Percentiles rank a stretch among this genome's conserved stretches.
These are phyloP conservation scores for Benitochromis conjunctus DNA, from an alignment of 2,113 vertebrate species.

Conservation along the genomic window DNA sequence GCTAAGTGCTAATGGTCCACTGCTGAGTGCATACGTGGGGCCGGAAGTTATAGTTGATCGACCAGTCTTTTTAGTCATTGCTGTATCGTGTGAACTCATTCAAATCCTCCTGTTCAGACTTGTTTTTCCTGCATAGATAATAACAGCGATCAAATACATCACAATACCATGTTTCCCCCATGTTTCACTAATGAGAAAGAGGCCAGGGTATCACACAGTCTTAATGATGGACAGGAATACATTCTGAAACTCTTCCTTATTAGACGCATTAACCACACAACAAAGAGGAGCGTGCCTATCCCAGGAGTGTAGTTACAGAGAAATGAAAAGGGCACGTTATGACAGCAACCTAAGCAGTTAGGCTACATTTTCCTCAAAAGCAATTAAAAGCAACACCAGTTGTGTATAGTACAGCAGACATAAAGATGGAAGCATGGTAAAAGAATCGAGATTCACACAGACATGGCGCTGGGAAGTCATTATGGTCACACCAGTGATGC, in stretches of 20 bases:
- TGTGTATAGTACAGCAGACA: not conserved
- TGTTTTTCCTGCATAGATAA: not conserved
- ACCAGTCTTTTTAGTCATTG: not conserved
- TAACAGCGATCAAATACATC: not conserved
- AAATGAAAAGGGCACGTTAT: not conserved
- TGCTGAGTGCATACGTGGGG: not conserved
- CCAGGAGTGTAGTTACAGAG: not conserved
- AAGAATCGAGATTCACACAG: not conserved
- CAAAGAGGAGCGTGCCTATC: not conserved
- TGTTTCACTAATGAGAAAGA: constrained; percentile 34
- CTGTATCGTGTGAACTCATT: not conserved
- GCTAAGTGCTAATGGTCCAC: not conserved
- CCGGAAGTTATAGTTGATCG: not conserved
- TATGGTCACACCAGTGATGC: not conserved
- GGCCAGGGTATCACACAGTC: constrained; percentile 29
- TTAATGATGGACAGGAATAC: constrained; percentile 19
- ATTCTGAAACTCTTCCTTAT: constrained; percentile 5
- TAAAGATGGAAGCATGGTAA: not conserved
- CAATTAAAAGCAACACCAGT: not conserved
- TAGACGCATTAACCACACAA: constrained; percentile 4
- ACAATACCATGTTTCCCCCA: not conserved
- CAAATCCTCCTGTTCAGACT: constrained; percentile 18
- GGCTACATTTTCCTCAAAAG: not conserved
- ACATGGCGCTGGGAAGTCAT: not conserved
- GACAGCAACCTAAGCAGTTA: not conserved